Conservation (phyloP, 2,797 vertebrate species). For the Tapirus indicus region DNA sequence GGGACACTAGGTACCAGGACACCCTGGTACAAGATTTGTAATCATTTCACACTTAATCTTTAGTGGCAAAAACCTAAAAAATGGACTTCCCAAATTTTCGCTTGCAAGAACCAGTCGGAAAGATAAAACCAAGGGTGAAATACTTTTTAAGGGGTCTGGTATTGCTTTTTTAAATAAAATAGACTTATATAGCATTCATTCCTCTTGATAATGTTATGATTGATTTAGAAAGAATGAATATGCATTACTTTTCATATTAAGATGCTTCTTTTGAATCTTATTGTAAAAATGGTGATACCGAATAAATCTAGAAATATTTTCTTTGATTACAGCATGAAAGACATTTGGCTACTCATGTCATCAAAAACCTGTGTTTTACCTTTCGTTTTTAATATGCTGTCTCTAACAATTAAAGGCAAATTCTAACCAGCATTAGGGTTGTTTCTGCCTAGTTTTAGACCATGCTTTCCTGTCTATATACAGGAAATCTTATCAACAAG, state of each 20-base stretch:
- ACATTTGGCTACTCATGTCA: slow-evolving; percentile 13
- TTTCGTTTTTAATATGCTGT: slow-evolving; percentile 75
- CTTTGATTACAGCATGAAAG: slow-evolving; percentile 37
- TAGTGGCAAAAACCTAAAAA: neutral
- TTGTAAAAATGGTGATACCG: neutral
- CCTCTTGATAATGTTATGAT: neutral
- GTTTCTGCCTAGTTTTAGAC: slow-evolving; percentile 68
- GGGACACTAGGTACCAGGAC: neutral
- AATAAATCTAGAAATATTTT: slow-evolving; percentile 38
- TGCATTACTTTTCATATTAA: neutral
- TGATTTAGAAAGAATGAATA: neutral
- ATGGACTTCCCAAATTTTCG: neutral
- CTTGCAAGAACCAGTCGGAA: neutral
- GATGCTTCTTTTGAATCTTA: slow-evolving; percentile 29
- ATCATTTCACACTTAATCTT: neutral
- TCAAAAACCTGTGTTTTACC: slow-evolving; percentile 69
- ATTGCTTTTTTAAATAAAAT: slow-evolving; percentile 32
- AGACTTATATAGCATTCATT: neutral
- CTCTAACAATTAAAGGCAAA: slow-evolving; percentile 61
- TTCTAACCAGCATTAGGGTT: neutral
- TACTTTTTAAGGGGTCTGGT: neutral
- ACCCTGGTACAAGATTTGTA: neutral
- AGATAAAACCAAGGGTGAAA: slow-evolving; percentile 58
- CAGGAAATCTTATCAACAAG: slow-evolving; percentile 76
- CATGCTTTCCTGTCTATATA: slow-evolving; percentile 72